Base-by-base conservation (phyloP, 1,140 invertebrate species). In the Ladona fulva region DNA sequence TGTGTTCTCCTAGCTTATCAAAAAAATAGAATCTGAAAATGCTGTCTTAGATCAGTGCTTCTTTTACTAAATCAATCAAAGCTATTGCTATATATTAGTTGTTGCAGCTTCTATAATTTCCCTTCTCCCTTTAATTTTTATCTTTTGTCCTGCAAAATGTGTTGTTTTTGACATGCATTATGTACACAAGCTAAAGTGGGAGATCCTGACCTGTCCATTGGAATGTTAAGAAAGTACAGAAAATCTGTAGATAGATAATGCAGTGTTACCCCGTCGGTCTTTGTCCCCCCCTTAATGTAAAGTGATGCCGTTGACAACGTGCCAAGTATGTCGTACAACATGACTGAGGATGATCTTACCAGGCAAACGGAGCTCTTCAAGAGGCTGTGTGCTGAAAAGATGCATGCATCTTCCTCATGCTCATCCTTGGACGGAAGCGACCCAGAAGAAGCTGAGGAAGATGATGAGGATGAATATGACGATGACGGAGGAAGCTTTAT, bases 321-420 rank as follows among this genome's bases (percentile, higher is more conserved):
- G 77, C 85, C 85, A 24, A 85, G 85, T 80, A 86, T 88, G 81
- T 87, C 86, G 78, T 88, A 89, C 80, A 85, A 86, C 80, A 81
- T 88, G 42, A 87, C 83, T 80, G 85, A 86, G 74, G 85, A 86
- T 81, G 87, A 88, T 80, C 79, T 85, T 79, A 83, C 85, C 74
- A 81, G 85, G 74, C 86, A 85, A 80, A 83, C 85, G 22, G 86
- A 88, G 78, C 81, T 89, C 78, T 90, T 90, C 83, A 86, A 89
- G 79, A 87, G 89, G 81, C 85, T 87, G 8, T 89, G 88, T 82
- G 86, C 86, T 77, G 84, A 85, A 77, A 81, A 82, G n/a, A 66
- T 66, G 52, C 52, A 6, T 6, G 52, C 52, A 19, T 66, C 52
- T 6, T 66, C 52, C 16, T 66, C 52, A 1, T 66, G 52, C 52